These are phyloP conservation scores for Prochilodus magdalenae DNA, from an alignment of 2,113 vertebrate genomes.

Conservation along the genomic window DNA sequence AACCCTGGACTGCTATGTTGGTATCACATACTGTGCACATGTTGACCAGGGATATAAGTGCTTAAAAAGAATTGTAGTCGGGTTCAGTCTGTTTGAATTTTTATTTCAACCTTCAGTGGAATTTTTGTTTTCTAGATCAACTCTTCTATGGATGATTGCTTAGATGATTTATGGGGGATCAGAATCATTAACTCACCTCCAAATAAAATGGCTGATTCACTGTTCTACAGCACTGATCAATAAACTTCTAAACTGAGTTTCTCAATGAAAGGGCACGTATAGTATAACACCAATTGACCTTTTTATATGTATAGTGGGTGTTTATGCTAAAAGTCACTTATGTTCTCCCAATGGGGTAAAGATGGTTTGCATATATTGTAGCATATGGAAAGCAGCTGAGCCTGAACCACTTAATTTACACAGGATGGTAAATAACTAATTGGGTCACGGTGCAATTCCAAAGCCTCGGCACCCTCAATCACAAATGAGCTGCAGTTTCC, in stretches of 20 bases:
- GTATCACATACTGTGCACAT: neutral
- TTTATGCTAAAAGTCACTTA: neutral
- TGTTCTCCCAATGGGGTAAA: neutral
- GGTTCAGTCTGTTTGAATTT: too few relatives aligned
- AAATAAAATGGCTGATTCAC: neutral
- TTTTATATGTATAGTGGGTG: neutral
- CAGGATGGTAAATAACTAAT: conserved; percentile 35
- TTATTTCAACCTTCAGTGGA: too few relatives aligned
- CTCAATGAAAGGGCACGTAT: neutral
- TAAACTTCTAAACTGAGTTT: neutral
- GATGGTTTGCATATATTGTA: neutral
- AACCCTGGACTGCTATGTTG: neutral
- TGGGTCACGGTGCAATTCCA: conserved; percentile 25
- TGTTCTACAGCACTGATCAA: neutral
- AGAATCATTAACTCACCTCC: too few relatives aligned
- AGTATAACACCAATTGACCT: neutral
- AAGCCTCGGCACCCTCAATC: neutral
- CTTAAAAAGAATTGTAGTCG: too few relatives aligned
- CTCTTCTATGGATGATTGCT: too few relatives aligned
- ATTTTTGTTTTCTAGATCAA: too few relatives aligned
- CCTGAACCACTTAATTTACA: conserved; percentile 19
- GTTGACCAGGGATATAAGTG: too few relatives aligned
- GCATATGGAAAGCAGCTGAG: conserved; percentile 20
- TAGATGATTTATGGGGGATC: too few relatives aligned
- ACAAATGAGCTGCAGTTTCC: neutral